Percentiles rank a stretch among this genome's conserved stretches.
Evolutionary conservation across 2,797 vertebrate species (phyloP).

Genomic region (Euphonia xanthogaster): DNA sequence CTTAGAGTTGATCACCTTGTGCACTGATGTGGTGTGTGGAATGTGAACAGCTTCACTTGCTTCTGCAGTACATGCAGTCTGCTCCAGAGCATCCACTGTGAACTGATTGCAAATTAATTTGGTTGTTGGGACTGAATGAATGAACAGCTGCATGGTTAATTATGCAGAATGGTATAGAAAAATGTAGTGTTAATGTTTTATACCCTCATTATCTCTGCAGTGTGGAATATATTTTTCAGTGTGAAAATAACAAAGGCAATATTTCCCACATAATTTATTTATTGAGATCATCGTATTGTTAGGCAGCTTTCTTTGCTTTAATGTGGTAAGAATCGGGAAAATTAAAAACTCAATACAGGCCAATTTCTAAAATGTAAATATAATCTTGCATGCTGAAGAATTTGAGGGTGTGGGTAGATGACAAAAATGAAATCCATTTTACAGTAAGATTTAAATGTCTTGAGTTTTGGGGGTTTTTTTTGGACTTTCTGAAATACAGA

Average conservation of each 20-base stretch:
- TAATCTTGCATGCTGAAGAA: background rate
- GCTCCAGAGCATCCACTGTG: background rate
- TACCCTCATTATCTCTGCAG: conserved; percentile 28
- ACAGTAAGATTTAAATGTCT: background rate
- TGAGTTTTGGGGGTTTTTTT: background rate
- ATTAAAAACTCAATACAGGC: background rate
- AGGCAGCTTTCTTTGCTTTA: background rate
- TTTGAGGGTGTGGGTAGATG: background rate
- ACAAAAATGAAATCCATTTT: background rate
- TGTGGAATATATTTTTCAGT: conserved; percentile 46
- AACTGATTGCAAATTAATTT: conserved; percentile 33
- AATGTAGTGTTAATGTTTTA: conserved; percentile 52
- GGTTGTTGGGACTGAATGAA: conserved; percentile 21
- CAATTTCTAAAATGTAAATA: background rate
- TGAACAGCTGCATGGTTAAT: conserved; percentile 55
- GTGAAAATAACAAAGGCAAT: conserved; percentile 2
- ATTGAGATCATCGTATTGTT: background rate
- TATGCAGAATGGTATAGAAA: conserved; percentile 64
- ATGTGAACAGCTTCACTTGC: background rate
- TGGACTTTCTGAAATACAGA: background rate
- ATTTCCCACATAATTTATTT: conserved; percentile 42
- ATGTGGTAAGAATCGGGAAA: background rate
- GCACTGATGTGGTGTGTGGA: background rate
- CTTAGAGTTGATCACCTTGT: background rate
- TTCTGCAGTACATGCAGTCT: background rate